These are phyloP conservation scores for Rhinichthys klamathensis DNA, from an alignment of 2,113 vertebrate species.

Conservation along the genomic window DNA sequence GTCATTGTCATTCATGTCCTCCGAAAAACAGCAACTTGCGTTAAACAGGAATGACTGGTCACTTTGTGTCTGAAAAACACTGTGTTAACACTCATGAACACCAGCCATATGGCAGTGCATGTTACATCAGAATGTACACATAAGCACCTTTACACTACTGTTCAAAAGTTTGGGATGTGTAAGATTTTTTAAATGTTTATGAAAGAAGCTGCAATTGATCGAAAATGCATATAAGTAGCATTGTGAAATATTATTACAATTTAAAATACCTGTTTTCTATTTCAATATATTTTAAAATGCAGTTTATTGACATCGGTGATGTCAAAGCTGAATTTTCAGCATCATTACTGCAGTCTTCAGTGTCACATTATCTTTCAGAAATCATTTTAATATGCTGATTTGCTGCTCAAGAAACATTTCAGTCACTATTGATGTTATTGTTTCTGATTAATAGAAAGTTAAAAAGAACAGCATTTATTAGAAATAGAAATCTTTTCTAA, in stretches of 20 bases:
- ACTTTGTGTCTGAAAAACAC: background rate
- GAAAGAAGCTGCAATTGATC: background rate
- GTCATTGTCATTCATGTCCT: background rate
- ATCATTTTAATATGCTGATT: background rate
- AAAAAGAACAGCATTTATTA: background rate
- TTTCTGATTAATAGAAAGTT: background rate
- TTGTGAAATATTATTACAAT: background rate
- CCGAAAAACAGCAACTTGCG: background rate
- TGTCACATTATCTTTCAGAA: background rate
- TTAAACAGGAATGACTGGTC: background rate
- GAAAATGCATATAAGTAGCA: background rate
- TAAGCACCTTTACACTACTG: background rate
- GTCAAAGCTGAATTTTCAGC: background rate
- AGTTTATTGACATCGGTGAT: background rate
- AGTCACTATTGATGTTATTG: background rate
- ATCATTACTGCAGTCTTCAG: background rate
- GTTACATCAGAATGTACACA: background rate
- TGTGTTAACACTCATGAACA: background rate
- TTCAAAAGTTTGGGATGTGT: background rate
- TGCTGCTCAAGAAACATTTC: background rate
- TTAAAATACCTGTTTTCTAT: background rate
- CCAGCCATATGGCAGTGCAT: slow-evolving; percentile 1
- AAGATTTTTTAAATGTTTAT: background rate
- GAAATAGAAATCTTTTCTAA: too few relatives aligned
- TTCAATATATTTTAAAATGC: background rate